Conservation (phyloP, 1,140 invertebrate genomes). For the Drosophila nikananu region DNA sequence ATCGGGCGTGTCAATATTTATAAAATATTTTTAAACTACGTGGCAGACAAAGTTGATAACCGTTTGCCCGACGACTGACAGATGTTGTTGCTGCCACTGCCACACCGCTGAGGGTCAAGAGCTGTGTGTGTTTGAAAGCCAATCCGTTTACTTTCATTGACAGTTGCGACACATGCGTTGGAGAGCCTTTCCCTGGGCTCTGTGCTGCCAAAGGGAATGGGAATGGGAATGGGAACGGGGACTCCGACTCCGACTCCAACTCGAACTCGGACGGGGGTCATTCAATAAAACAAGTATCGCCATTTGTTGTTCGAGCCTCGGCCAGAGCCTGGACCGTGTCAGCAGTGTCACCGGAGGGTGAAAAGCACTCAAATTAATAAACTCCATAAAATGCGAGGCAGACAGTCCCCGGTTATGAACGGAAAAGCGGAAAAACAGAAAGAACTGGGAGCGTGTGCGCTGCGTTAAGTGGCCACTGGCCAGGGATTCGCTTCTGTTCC, state of each 20-base stretch:
- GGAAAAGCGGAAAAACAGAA: conserved; percentile 11
- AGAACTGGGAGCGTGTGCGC: conserved; percentile 43
- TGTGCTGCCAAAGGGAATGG: no score
- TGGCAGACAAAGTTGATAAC: conserved; percentile 72
- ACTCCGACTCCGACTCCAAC: background rate
- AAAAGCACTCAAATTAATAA: conserved; percentile 83
- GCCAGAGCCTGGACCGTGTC: conserved; percentile 4
- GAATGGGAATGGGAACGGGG: background rate
- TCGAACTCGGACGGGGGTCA: conserved; percentile 16
- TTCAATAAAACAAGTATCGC: conserved; percentile 80
- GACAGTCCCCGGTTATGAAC: conserved; percentile 69
- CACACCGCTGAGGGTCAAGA: conserved; percentile 14
- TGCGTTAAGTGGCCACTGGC: conserved; percentile 65
- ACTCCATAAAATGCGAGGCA: conserved; percentile 81
- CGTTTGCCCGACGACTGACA: conserved; percentile 69
- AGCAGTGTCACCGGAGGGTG: conserved; percentile 71
- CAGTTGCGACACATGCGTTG: conserved; percentile 80
- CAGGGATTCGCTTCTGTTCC: conserved; percentile 6
- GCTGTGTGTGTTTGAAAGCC: conserved; percentile 63
- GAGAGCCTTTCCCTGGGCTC: conserved; percentile 10
- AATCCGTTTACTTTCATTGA: conserved; percentile 81
- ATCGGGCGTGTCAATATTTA: conserved; percentile 75
- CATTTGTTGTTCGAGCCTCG: conserved; percentile 47
- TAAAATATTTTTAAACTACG: conserved; percentile 82
- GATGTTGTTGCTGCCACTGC: conserved; percentile 35